Evolutionary conservation across 2,113 vertebrate genomes (phyloP), one percentile per base, ranked within the genome.

Genomic region (Mirounga angustirostris): DNA sequence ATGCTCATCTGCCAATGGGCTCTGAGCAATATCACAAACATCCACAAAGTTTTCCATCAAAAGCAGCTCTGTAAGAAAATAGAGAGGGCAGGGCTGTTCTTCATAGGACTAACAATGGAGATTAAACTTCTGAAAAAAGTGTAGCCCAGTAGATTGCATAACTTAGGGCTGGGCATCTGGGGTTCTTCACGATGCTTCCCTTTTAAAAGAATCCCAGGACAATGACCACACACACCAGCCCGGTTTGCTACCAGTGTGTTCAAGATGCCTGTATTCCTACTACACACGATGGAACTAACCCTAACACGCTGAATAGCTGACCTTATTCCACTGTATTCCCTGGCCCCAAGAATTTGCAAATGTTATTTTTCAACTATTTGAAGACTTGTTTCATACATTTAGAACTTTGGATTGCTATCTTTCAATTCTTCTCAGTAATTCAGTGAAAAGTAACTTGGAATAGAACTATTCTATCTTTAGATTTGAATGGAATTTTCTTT

Each of bases 1-100:
- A 99, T 98, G 98, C 98, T 99, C 98, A 98, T 99, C 98, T 99
- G 99, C 99, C 99, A 99, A 99, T 99, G 98, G 98, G 98, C 98
- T 99, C 98, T 99, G 98, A 99, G 98, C 99, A 99, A 98, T 98
- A 99, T 99, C 98, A 99, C 98, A 99, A 99, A 99, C 98, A 99
- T 98, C 98, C 98, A 98, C 98, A 98, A 99, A 99, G 98, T 99
- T 99, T 99, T 98, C 98, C 98, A 99, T 99, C 99, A 99, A 98
- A 99, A 99, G 98, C 98, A 98, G 97, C 97, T 96, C 97, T 92
- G 97, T 96, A 98, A 98, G 98, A 98, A 99, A 99, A 99, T 99
- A 98, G 98, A 97, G 96, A 98, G 97, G 98, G 98, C 98, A 98
- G 96, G 97, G 80, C 97, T 97, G 95, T 97, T 97, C 97, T 98